Evolutionary conservation across 2,797 vertebrate species (phyloP).

Genomic region (Pelochelys cantorii): DNA sequence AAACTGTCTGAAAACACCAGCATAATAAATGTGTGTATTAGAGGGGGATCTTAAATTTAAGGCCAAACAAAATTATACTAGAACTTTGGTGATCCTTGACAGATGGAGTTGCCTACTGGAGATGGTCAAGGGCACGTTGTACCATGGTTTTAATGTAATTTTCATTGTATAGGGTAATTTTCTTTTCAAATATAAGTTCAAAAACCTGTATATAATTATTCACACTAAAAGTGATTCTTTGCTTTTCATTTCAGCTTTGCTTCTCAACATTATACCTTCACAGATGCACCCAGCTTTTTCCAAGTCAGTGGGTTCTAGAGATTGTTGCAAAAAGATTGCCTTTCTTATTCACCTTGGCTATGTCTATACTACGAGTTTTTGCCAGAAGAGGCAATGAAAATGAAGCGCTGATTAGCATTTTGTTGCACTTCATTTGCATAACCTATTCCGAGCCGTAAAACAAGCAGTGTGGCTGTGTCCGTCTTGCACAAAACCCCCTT

Average conservation of each 20-base stretch:
- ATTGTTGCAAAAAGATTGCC: not conserved
- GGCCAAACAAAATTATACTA: slow-evolving; percentile 9
- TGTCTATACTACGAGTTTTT: no score
- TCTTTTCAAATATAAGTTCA: slow-evolving; percentile 21
- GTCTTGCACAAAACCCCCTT: no score
- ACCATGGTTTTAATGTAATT: not conserved
- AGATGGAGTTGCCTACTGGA: not conserved
- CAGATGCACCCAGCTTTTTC: slow-evolving; percentile 11
- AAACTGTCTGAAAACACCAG: slow-evolving; percentile 7
- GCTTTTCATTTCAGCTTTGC: not conserved
- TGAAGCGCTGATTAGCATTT: no score
- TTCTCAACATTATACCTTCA: not conserved
- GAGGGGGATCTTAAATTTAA: slow-evolving; percentile 17
- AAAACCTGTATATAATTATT: slow-evolving; percentile 5
- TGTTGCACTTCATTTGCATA: no score
- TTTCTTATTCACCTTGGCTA: not conserved
- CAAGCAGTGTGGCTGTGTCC: no score
- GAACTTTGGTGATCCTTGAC: slow-evolving; percentile 6
- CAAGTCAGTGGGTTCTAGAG: not conserved
- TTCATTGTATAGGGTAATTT: slow-evolving; percentile 1
- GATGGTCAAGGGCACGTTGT: accelerated
- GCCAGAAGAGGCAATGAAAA: no score
- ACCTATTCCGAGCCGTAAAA: no score
- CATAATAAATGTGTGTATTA: slow-evolving; percentile 20
- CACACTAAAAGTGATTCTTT: not conserved